phyloP scores from a whole-genome alignment of 53 echinoderm and acorn worm genomes.

The Luidia sarsii region DNA sequence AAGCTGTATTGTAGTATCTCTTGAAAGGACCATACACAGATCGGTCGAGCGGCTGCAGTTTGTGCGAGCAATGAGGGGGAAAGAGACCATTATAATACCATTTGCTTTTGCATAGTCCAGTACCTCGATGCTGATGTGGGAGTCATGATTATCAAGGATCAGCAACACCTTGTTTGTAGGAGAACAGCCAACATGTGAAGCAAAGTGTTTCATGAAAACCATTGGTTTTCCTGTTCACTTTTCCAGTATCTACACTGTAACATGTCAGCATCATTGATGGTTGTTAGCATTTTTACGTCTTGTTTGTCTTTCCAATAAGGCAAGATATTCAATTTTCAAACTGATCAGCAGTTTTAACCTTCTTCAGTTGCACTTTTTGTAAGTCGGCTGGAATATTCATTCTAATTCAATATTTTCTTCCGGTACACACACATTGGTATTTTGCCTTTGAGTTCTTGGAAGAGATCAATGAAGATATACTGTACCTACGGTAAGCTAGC shows the following conservation, averaged over 20 bases:
- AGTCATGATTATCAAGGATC: slow-evolving; percentile 74
- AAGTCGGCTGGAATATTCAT: slow-evolving; percentile 8
- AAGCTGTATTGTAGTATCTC: slow-evolving; percentile 37
- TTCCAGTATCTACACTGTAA: slow-evolving; percentile 38
- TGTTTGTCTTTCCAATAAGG: slow-evolving; percentile 35
- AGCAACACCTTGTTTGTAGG: slow-evolving; percentile 57
- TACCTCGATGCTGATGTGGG: slow-evolving; percentile 55
- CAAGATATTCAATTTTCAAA: slow-evolving; percentile 12
- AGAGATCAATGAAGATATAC: too few species aligned
- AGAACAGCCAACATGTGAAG: too few species aligned
- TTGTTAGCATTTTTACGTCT: slow-evolving; percentile 19
- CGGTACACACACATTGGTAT: too few species aligned
- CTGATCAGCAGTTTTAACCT: slow-evolving; percentile 6
- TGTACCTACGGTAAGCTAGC: too few species aligned
- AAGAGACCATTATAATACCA: slow-evolving; percentile 52
- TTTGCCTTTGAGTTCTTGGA: too few species aligned
- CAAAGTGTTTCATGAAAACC: too few species aligned
- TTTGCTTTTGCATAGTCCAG: slow-evolving; percentile 37
- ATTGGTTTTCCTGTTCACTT: slow-evolving; percentile 25
- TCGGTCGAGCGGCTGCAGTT: slow-evolving; percentile 51
- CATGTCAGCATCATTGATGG: slow-evolving; percentile 15
- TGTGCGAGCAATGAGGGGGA: slow-evolving; percentile 68
- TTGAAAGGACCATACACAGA: slow-evolving; percentile 51
- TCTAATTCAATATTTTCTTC: not conserved
- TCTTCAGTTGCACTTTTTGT: slow-evolving; percentile 2